Conservation (phyloP, 2,113 vertebrate genomes). For the Hippocampus comes region DNA sequence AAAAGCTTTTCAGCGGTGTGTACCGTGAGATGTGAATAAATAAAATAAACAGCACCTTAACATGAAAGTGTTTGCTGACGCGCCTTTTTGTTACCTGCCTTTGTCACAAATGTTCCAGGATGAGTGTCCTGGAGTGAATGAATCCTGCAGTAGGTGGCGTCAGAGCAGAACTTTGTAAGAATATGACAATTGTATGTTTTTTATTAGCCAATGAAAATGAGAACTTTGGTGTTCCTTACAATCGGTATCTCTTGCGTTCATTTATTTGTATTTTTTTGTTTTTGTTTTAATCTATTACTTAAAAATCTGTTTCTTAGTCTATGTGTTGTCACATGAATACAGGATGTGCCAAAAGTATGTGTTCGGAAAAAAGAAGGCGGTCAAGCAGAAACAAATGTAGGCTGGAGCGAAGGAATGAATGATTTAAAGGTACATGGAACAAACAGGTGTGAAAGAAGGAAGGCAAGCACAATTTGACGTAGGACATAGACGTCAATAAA, state of each 20-base stretch:
- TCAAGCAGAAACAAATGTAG: too few species aligned
- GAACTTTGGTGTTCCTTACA: too few species aligned
- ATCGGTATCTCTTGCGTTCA: too few species aligned
- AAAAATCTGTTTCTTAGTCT: too few species aligned
- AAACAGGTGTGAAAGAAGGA: neutral
- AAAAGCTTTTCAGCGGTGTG: slow-evolving; percentile 39
- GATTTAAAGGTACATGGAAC: too few species aligned
- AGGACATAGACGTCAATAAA: neutral
- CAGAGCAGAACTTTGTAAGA: slow-evolving; percentile 9
- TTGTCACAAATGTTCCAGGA: neutral
- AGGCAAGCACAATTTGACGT: neutral
- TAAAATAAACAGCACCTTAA: slow-evolving; percentile 72
- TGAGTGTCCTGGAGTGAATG: neutral
- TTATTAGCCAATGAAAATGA: too few species aligned
- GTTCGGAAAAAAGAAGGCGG: too few species aligned
- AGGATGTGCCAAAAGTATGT: too few species aligned
- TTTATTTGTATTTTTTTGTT: too few species aligned
- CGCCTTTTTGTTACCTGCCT: neutral
- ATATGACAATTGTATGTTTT: neutral
- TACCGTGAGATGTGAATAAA: slow-evolving; percentile 60
- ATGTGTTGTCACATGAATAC: too few species aligned
- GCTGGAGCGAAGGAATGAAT: too few species aligned
- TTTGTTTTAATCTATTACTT: too few species aligned
- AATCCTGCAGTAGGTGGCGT: slow-evolving; percentile 34
- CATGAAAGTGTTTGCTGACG: slow-evolving; percentile 13